Evolutionary conservation across 2,113 vertebrate genomes (phyloP), one percentile per base, ranked within the genome.

Genomic region (Crotophaga sulcirostris): DNA sequence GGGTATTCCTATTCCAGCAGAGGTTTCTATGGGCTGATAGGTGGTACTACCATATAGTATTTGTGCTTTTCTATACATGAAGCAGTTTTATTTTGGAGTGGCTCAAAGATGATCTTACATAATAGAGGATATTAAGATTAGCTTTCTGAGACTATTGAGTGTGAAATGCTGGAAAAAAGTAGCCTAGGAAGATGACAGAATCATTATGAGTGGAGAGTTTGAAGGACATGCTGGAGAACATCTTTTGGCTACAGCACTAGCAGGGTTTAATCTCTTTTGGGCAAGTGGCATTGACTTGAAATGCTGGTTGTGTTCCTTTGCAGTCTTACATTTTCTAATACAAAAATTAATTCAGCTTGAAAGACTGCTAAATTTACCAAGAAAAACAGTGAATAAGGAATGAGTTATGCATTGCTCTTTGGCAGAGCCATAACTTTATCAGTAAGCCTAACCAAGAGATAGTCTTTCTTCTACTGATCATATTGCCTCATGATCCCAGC

Each of bases 51-150:
- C 55, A 25, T 45, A 54, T n/a, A n/a, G n/a, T n/a, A n/a, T 96
- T 86, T 16, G 31, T 94, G 93, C 83, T 95, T 93, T 81, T 93
- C 97, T 60, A 93, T 97, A 97, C 93, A 93, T 52, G 93, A 97
- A 83, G 84, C 18, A 28, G 63, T 76, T 95, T 79, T 62, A 78
- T 84, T 96, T 79, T 92, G 86, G 75, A 80, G 78, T 31, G 70
- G 56, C 20, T 90, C 49, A 29, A 75, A 81, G 60, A 67, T 33
- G 69, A 47, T 89, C 34, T 66, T 89, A 31, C 36, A 45, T 47
- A 84, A 15, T 1, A 40, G 13, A 78, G 49, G 34, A 64, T 68
- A 25, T 84, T 81, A 87, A 59, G 72, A 70, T 64, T 54, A 49
- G 28, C 52, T 84, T 90, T 84, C 73, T 89, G 74, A 84, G 47